phyloP scores from a whole-genome alignment of 2,797 vertebrate species.

The Petrocephalus schoutedeni region DNA sequence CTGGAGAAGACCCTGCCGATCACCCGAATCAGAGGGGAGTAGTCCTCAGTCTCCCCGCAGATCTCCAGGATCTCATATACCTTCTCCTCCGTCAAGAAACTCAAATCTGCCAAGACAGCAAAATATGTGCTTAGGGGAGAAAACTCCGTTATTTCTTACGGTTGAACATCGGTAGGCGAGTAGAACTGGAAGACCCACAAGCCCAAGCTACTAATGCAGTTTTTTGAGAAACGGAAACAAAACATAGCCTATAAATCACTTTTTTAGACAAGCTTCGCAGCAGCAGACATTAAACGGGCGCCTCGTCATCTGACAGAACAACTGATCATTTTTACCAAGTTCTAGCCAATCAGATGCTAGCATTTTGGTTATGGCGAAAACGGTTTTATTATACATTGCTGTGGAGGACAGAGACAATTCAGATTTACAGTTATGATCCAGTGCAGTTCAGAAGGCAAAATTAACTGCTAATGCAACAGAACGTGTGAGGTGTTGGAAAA shows the following conservation, averaged over 20 bases:
- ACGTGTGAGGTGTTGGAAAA: not conserved
- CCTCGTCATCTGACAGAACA: not conserved
- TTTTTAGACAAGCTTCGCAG: not conserved
- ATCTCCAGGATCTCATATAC: conserved; percentile 81
- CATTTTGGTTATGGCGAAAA: not conserved
- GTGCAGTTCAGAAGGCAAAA: not conserved
- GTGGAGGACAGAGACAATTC: not conserved
- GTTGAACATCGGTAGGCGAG: not conserved
- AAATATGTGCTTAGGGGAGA: not conserved
- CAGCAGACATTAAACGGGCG: not conserved
- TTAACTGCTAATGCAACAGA: not conserved
- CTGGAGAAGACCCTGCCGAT: conserved; percentile 90
- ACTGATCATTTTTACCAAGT: not conserved
- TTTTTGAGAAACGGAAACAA: not conserved
- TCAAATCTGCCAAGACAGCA: conserved; percentile 70
- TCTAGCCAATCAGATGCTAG: not conserved
- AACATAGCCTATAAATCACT: not conserved
- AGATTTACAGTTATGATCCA: conserved; percentile 4
- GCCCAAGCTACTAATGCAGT: not conserved
- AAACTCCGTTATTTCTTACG: not conserved
- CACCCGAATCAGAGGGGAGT: conserved; percentile 81
- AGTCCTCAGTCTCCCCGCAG: conserved; percentile 84
- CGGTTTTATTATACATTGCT: not conserved
- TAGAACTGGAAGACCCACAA: not conserved
- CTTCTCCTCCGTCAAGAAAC: conserved; percentile 83